These are phyloP conservation scores for Galaxea fascicularis DNA, from an alignment of 92 coral and sea anemone genomes.

Conservation along the genomic window DNA sequence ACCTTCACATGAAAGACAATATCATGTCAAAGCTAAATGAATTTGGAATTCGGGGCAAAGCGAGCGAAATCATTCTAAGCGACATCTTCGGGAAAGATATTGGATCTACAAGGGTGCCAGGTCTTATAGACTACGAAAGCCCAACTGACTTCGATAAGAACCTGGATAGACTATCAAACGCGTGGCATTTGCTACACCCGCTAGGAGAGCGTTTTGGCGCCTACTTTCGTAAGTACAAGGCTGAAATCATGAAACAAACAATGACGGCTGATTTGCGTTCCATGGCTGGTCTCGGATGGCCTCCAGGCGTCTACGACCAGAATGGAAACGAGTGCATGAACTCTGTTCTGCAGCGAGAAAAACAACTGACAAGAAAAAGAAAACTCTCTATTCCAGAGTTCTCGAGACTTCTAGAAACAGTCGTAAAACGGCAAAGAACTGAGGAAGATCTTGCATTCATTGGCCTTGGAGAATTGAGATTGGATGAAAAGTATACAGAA, in stretches of 20 bases:
- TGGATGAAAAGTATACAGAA: slow-evolving; percentile 13
- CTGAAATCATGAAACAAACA: slow-evolving; percentile 35
- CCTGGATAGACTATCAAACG: background rate
- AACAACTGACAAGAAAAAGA: slow-evolving; percentile 24
- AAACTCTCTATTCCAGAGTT: slow-evolving; percentile 49
- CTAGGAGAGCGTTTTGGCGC: slow-evolving; percentile 30
- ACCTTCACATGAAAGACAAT: slow-evolving; percentile 53
- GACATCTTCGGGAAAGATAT: slow-evolving; percentile 30
- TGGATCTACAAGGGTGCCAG: background rate
- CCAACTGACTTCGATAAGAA: background rate
- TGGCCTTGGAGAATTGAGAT: slow-evolving; percentile 41
- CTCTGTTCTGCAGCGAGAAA: slow-evolving; percentile 49
- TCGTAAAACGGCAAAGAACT: slow-evolving; percentile 52
- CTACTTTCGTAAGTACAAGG: slow-evolving; percentile 45
- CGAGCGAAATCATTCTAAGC: background rate
- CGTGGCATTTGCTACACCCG: slow-evolving; percentile 33
- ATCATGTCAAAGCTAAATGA: slow-evolving; percentile 34
- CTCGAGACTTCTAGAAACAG: background rate
- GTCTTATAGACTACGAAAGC: background rate
- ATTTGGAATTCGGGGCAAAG: background rate
- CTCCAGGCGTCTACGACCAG: slow-evolving; percentile 55
- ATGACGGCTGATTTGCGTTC: slow-evolving; percentile 51
- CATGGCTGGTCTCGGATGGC: slow-evolving; percentile 66
- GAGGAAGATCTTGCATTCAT: slow-evolving; percentile 54
- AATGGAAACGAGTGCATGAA: slow-evolving; percentile 70